Base-by-base conservation (phyloP, 1,140 invertebrate genomes). In the Heliothis subflexa region DNA sequence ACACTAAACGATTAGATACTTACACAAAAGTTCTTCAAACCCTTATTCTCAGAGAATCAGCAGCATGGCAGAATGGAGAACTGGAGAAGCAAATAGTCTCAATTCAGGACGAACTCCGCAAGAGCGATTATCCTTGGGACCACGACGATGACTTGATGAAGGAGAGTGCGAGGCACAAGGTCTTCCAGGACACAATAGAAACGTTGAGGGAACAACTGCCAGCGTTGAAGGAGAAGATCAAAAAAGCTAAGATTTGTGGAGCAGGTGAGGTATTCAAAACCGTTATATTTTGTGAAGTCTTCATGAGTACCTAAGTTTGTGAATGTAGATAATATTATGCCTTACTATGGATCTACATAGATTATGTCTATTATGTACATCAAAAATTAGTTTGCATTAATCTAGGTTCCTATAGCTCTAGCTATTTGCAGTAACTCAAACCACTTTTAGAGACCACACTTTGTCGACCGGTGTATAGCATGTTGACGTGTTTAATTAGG, bases 191-290 rank as follows among this genome's bases (percentile, higher is more conserved):
- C 10, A 88, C 89, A 40, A 93, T 94, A 4, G 91, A 94, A 40
- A 83, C 88, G 5, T 81, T 95, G 40, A 89, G 85, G 28, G 87
- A 86, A 74, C 89, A 94, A 75, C 52, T 95, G 40, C 93, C 94
- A 4, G 78, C 92, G 14, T 83, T 95, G 13, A 93, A 93, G 74
- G 92, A 95, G 12, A 94, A 91, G 86, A 91, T 95, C 21, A 94
- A 88, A 78, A 94, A 88, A 59, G 94, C 94, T 13, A 95, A 94
- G 89, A 78, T 91, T 59, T 95, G 94, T 78, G 94, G 91, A 13
- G 85, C 88, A 80, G 92, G 93, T 94, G 77, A 33, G 59, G 9
- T 40, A 1, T 9, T 40, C 5, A 40, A 40, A 5, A 40, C 33
- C 5, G 33, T 40, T 40, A 9, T 40, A 40, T 7, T 9, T 40